These are phyloP conservation scores for Acrocephalus kingi DNA, from an alignment of 2,113 vertebrate species.

Conservation along the genomic window DNA sequence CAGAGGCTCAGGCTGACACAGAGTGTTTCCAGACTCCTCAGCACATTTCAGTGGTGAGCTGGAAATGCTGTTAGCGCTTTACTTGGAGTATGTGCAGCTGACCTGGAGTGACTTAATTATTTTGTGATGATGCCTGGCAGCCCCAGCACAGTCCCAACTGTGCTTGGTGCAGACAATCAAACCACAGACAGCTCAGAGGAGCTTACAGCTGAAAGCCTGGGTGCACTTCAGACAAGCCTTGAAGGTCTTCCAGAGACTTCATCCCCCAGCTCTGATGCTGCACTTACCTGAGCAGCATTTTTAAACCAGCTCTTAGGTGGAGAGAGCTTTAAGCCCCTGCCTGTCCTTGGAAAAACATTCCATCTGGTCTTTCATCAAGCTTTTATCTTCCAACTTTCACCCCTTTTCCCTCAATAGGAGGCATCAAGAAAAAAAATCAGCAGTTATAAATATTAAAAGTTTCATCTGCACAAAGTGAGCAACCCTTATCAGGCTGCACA, in stretches of 20 bases:
- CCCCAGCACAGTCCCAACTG: background rate
- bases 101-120: background rate
- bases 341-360: conserved; percentile 26
- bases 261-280: background rate
- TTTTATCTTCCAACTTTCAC: conserved; percentile 54
- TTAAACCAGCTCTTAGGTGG: background rate
- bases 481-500: conserved; percentile 61
- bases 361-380: conserved; percentile 13
- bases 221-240: background rate
- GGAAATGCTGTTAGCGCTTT: background rate
- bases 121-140: background rate
- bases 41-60: background rate
- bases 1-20: background rate
- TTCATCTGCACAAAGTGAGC: conserved; percentile 22
- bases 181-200: background rate
- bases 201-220: background rate
- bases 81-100: background rate
- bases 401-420: background rate
- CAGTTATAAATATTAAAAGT: conserved; percentile 61
- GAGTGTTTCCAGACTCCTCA: background rate
- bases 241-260: background rate
- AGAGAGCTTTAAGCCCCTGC: background rate
- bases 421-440: conserved; percentile 13
- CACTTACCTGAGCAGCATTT: background rate
- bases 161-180: background rate